Base-by-base conservation (phyloP, 2,113 vertebrate species). In the Rhinolophus ferrumequinum region DNA sequence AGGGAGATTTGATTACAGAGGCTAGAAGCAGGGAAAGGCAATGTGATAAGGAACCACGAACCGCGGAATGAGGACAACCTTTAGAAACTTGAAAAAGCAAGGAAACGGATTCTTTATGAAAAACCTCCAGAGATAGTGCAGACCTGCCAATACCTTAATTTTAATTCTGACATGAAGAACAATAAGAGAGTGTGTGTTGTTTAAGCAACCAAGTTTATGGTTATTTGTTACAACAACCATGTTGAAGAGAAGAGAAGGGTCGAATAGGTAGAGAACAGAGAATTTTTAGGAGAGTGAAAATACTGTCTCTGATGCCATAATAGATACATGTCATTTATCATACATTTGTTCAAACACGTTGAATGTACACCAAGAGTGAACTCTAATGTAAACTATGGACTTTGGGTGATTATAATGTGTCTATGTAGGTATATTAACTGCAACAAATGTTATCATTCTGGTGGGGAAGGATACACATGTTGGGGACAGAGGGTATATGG, bases 81-180 rank as follows among this genome's bases (percentile, higher is more conserved):
- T 14, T 8, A 56, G 35, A 54, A 26, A 33, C 35, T 26, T 2
- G 5, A 50, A 67, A 54, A 41, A n/a, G 26, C 5, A 72, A 44
- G 30, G 47, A 69, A 28, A 69, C 18, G 24, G 3, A 10, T 56
- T 30, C 2, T 44, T 6, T 19, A 5, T 2, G 24, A 47, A 8
- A 52, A 64, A 8, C 2, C 8, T 47, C 15, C 11, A 0, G 8
- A 64, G 6, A 11, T 22, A 64, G 5, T 35, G 2, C 5, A 1
- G 1, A 30, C 7, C 24, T 72, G 33, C 18, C 30, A 56, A 56
- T 1, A 33, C 8, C 52, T 84, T 33, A 18, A 79, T 56, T 44
- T 19, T 72, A 30, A 19, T 80, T 93, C 41, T 38, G 38, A 87
- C n/a, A 26, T 88, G 28, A 70, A 58, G 8, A 60, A 60, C 54